phyloP scores from a whole-genome alignment of 2,888 invertebrate species.

The Aphodius sticticus region DNA sequence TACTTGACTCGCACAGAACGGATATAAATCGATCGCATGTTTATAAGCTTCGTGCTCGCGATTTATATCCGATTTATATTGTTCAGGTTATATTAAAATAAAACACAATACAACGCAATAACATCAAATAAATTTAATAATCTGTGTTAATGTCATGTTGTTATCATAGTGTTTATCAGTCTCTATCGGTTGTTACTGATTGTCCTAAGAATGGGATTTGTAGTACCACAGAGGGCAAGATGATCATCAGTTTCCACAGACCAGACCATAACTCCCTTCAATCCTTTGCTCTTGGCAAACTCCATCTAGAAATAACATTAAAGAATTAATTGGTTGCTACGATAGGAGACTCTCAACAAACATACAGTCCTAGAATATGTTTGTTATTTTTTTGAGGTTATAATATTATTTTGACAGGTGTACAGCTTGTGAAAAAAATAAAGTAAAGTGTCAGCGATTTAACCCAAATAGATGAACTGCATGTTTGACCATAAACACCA shows the following conservation, averaged over 20 bases:
- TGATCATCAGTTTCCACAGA: slow-evolving; percentile 84
- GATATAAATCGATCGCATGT: too few relatives aligned
- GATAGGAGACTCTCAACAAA: too few relatives aligned
- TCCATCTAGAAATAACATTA: background rate
- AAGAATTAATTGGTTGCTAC: too few relatives aligned
- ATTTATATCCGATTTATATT: too few relatives aligned
- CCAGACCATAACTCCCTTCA: slow-evolving; percentile 79
- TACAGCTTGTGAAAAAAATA: too few relatives aligned
- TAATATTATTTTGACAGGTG: too few relatives aligned
- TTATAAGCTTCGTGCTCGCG: too few relatives aligned
- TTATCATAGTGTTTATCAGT: background rate
- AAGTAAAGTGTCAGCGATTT: too few relatives aligned
- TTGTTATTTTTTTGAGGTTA: background rate
- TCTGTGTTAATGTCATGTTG: background rate
- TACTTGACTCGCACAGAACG: too few relatives aligned
- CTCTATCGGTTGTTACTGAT: slow-evolving; percentile 59
- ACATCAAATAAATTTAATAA: background rate
- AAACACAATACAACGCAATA: background rate
- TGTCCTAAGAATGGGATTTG: slow-evolving; percentile 68
- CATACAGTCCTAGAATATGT: too few relatives aligned
- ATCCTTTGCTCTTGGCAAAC: slow-evolving; percentile 44
- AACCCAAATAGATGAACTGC: too few relatives aligned
- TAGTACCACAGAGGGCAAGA: slow-evolving; percentile 66
- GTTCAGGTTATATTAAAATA: background rate
- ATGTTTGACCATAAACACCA: too few relatives aligned